Base-by-base conservation (phyloP, 2,113 vertebrate species). In the Notechis scutatus region DNA sequence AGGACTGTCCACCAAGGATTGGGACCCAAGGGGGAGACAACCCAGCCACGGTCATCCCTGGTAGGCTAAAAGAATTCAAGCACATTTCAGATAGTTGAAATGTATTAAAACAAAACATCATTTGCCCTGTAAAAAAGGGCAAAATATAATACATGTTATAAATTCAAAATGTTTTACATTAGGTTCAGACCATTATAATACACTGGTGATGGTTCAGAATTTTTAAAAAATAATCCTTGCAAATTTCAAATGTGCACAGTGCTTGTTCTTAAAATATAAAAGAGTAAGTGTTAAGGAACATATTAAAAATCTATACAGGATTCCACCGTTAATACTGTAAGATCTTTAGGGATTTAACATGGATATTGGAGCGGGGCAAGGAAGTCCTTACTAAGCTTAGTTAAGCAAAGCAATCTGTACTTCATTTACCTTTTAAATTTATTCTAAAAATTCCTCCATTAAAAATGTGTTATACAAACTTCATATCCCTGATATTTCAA, bases 1-100 rank as follows among this genome's bases (percentile, higher is more conserved):
- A 99, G 94, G 34, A 99, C 97, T 14, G 99, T 99, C 99, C 99
- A 99, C 99, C 99, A 99, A 64, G 99, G 99, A 97, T 99, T 99
- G 39, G 99, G 98, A 26, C 99, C 99, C 96, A 99, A 91, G 0
- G 99, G 99, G 96, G 98, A 98, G 85, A 99, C 97, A 95, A 99
- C 97, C 99, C 99, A 99, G 93, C 99, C 99, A 94, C 99, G 98
- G 95, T 99, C 99, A 95, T 99, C 99, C 98, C 99, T 98, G 91
- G 99, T 99, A 14, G 99, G 99, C 99, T 99, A 90, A 61, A 29
- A 50, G 10, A 50, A 90, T 12, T 59, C 7, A 26, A 92, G 39
- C 56, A 95, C 29, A 61, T 87, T 94, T 89, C 91, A 95, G 93
- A 94, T 93, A 4, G 42, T 21, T 9, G 42, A 29, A 11, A 42